Evolutionary conservation across 2,888 invertebrate species (phyloP).

Genomic region (Thymelicus acteon): DNA sequence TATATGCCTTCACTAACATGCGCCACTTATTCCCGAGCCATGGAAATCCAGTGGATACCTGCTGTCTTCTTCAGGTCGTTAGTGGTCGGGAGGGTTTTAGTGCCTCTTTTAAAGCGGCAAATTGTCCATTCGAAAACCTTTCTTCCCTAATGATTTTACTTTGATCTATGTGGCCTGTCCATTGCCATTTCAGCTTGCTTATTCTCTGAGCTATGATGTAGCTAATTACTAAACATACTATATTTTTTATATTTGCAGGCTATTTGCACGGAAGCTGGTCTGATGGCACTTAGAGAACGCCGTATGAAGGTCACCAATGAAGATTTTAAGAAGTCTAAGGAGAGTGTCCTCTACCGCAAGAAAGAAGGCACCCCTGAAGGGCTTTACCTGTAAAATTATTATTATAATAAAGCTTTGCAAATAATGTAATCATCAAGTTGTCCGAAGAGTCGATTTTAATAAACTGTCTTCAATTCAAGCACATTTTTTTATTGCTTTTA

Average conservation of each 20-base stretch:
- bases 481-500: too few relatives aligned
- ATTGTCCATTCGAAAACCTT: too few relatives aligned
- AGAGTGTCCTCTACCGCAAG: slow-evolving; percentile 99
- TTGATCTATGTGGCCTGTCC: too few relatives aligned
- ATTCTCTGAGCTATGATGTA: too few relatives aligned
- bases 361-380: slow-evolving; percentile 99
- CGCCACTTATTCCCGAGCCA: too few relatives aligned
- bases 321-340: slow-evolving; percentile 99
- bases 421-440: not conserved
- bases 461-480: not conserved
- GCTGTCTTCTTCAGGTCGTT: too few relatives aligned
- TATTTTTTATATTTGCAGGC: slow-evolving; percentile 85
- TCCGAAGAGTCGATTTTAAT: not conserved
- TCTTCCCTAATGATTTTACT: too few relatives aligned
- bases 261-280: slow-evolving; percentile 99
- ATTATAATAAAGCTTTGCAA: not conserved
- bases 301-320: slow-evolving; percentile 99
- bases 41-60: too few relatives aligned
- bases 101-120: too few relatives aligned
- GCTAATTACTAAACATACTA: not conserved
- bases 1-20: too few relatives aligned
- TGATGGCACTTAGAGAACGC: slow-evolving; percentile 98
- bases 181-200: too few relatives aligned
- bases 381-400: slow-evolving; percentile 92
- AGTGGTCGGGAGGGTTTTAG: too few relatives aligned